Base-by-base conservation (phyloP, 2,113 vertebrate genomes). In the Pionites leucogaster region DNA sequence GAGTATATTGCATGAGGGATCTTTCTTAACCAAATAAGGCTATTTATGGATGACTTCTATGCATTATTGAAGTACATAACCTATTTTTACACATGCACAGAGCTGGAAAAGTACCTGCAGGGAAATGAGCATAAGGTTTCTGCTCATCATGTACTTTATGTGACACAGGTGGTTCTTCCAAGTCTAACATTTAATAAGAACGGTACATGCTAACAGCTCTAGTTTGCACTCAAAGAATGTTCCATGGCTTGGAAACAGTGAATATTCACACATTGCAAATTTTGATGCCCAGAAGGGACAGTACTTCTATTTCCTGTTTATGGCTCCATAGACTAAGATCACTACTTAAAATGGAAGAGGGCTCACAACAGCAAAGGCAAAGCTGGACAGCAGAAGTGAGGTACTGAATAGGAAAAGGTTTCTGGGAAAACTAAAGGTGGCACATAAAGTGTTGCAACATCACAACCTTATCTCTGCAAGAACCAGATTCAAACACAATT, bases 1-100 rank as follows among this genome's bases (percentile, higher is more conserved):
- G 29, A 37, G 11, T 52, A 14, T 69, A 39, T 63, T 65, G 25
- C 18, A 57, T 28, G 28, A 71, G 28, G 17, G 28, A 42, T 69
- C 16, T 69, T 87, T 89, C 64, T 94, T 76, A 86, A 52, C 17
- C 35, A 88, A 92, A 74, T 74, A 28, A 94, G 9, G 19, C 41
- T 93, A 96, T 96, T 97, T 97, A 94, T 90, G 86, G 82, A 93
- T 93, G 27, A 84, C 25, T 68, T 71, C 42, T 20, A 77, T 97
- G 78, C 88, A 95, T 94, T 93, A 95, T 91, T 91, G 88, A 97
- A 87, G 42, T 72, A 71, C 12, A 18, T 41, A 86, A 70, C 24
- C 85, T 97, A 92, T 96, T 97, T 98, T 96, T 95, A 79, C 31
- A 86, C 42, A 52, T 5, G 6, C 41, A 87, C 46, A 84, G 37